phyloP scores from a whole-genome alignment of 1,140 invertebrate genomes.

The Papilio glaucus region DNA sequence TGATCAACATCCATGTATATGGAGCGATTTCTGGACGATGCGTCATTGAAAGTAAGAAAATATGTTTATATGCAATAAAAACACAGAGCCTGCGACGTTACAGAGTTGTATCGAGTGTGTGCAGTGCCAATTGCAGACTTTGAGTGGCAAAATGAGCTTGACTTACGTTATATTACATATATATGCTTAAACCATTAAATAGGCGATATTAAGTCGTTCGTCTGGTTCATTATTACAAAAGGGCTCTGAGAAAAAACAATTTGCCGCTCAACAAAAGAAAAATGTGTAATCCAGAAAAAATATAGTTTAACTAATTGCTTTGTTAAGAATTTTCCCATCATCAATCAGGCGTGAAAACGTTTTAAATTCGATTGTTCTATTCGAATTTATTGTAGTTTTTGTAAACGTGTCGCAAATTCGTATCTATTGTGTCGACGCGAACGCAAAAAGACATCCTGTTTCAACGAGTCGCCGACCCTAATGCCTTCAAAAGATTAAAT shows the following conservation, averaged over 20 bases:
- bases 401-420: neutral
- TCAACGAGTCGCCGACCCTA: slow-evolving; percentile 16
- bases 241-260: neutral
- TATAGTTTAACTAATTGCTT: slow-evolving; percentile 3
- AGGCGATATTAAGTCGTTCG: neutral
- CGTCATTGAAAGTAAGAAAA: too few species aligned
- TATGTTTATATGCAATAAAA: too few species aligned
- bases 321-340: slow-evolving; percentile 4
- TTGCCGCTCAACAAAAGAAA: neutral
- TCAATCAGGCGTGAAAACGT: slow-evolving; percentile 15
- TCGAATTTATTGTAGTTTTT: slow-evolving; percentile 9
- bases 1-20: too few species aligned
- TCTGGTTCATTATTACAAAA: neutral
- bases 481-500: slow-evolving; percentile 23
- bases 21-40: too few species aligned
- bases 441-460: slow-evolving; percentile 20
- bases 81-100: too few species aligned
- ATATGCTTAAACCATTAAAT: neutral
- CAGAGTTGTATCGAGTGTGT: too few species aligned
- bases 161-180: too few species aligned
- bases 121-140: too few species aligned
- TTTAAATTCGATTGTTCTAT: slow-evolving; percentile 22
- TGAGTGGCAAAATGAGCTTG: too few species aligned
- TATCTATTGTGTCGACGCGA: slow-evolving; percentile 7
- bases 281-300: neutral